Conservation (phyloP, 2,888 invertebrate genomes). For the Dorcus parallelipipedus region DNA sequence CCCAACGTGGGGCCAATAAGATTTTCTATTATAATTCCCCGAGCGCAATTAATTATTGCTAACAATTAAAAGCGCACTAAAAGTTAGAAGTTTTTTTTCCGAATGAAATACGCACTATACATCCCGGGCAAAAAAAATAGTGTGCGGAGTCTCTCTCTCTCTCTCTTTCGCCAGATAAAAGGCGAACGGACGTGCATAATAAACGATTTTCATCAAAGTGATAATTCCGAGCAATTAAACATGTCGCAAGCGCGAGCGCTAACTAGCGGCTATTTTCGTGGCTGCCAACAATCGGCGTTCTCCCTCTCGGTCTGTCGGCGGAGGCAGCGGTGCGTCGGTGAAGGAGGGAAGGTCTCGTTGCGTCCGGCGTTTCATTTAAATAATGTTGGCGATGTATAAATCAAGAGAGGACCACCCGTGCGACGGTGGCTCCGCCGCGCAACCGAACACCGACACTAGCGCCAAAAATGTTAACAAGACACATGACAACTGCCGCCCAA, state of each 20-base stretch:
- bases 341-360: slow-evolving; percentile 1
- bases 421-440: slow-evolving; percentile 41
- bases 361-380: slow-evolving; percentile 42
- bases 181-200: slow-evolving; percentile 11
- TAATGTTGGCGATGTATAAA: slow-evolving; percentile 48
- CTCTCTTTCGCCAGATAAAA: not conserved
- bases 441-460: slow-evolving; percentile 49
- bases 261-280: slow-evolving; percentile 28
- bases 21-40: too few relatives aligned
- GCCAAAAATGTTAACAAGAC: slow-evolving; percentile 53
- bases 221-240: slow-evolving; percentile 36
- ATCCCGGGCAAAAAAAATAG: too few relatives aligned
- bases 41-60: too few relatives aligned
- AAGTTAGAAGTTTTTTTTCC: too few relatives aligned
- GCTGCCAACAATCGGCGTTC: slow-evolving; percentile 15
- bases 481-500: slow-evolving; percentile 45
- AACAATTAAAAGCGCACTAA: too few relatives aligned
- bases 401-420: slow-evolving; percentile 46
- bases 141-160: slow-evolving; percentile 9
- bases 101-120: too few relatives aligned
- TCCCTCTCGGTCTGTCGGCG: slow-evolving; percentile 19
- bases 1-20: too few relatives aligned
- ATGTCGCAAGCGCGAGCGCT: slow-evolving; percentile 33
- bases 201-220: slow-evolving; percentile 27
- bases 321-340: not conserved